Base-by-base conservation (phyloP, 2,797 vertebrate species). In the Todus mexicanus region DNA sequence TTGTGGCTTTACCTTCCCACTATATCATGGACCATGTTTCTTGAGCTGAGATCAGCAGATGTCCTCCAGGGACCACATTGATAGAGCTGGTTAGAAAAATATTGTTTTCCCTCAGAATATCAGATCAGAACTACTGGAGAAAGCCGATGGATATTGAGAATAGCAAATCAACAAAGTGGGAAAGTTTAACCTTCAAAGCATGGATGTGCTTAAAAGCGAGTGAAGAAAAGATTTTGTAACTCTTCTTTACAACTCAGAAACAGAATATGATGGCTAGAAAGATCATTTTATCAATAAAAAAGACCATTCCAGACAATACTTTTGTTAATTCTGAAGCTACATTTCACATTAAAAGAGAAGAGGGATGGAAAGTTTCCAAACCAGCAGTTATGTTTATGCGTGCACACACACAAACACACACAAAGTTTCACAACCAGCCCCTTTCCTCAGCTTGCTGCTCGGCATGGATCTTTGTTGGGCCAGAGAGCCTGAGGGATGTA, bases 321-420 rank as follows among this genome's bases (percentile, higher is more conserved):
- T 73, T 20, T 57, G 33, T 35, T 72, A 47, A 76, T 12, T 72
- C 26, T 38, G 23, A 86, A 82, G 37, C 25, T n/a, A 11, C 15
- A 35, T 59, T 85, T 84, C 29, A 57, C 23, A 26, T 31, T 25
- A 27, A 29, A 69, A 73, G 50, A 72, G 11, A 54, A 35, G 7
- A 48, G 18, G 54, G 59, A 66, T 12, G 31, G 35, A 29, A 78
- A 42, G 23, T 65, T 86, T 70, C 51, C 42, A 47, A 51, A 35
- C 8, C 40, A 40, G 29, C 12, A 10, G 27, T 63, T 63, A 31
- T 4, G 11, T 47, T 48, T 78, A 20, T 63, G 35, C 10, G 12
- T 11, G 17, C 2, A 3, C 7, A 6, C 15, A 11, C 10, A 12
- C 9, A 17, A 11, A 19, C 14, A 35, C 17, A 11, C 2, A 15